Base-by-base conservation (phyloP, 1,140 invertebrate species). In the Trichogramma pretiosum region DNA sequence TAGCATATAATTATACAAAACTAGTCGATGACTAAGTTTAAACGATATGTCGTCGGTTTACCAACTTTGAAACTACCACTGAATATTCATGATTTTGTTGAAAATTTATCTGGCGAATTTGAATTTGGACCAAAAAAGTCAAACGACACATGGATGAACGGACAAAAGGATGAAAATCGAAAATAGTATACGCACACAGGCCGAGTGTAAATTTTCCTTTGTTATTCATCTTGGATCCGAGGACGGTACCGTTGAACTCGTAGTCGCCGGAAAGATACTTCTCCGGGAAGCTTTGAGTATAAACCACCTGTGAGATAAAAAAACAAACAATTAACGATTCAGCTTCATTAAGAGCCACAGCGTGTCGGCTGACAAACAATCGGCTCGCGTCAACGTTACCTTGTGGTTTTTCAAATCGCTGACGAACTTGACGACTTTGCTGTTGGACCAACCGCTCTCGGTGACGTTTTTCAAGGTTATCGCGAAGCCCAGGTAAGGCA, bases 251-350 rank as follows among this genome's bases (percentile, higher is more conserved):
- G 43, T 77, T 72, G 34, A 83, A 75, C 52, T 82, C 78, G 49
- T 84, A 89, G 37, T 78, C 71, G 5, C 86, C 85, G 32, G 73
- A 64, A 1, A 89, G 60, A 47, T 72, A 78, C 56, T 89, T 89
- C 48, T 85, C 83, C 2, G 86, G 86, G 59, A 88, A 89, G 62
- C 81, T 84, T 67, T 89, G 86, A 0, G 83, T 80, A 56, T 86
- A 85, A 34, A 84, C 75, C 72, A 83, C 60, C 84, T 87, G 64
- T 46, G 75, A 74, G 55, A 39, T 30, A 35, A 41, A 51, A 8
- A 38, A 38, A 18, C 19, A 10, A 17, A 19, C 4, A 38, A 35
- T 38, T 3, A n/a, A n/a, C 21, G 18, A 1, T 19, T 16, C 21
- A 19, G 8, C 8, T 38, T 19, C 19, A 38, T 16, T 3, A 38